Evolutionary conservation across 2,888 invertebrate species (phyloP), one percentile per base, ranked within the genome.

Genomic region (Dryococelus australis): DNA sequence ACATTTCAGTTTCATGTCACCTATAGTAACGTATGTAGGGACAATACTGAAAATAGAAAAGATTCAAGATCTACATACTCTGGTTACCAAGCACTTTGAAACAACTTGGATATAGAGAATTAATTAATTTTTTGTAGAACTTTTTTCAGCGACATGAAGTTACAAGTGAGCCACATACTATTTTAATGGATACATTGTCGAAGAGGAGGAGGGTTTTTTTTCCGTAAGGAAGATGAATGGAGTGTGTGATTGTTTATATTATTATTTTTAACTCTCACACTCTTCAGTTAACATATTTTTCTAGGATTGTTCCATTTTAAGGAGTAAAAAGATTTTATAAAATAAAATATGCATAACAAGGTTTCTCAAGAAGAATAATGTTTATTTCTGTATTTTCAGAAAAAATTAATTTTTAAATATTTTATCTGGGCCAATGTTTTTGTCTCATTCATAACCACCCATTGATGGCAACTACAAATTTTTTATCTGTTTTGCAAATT

Each of bases 21-120:
- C 83, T 83, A 83, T 6, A 83, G 83, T 27, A 83, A 83, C 83
- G 26, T 26, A 83, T 28, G 83, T 20, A 27, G 83, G 28, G 35
- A 27, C 83, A 83, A 26, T 6, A 27, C 3, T 83, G 27, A 83
- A 83, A 4, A 83, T 26, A 83, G 27, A 83, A 27, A 83, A 83
- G 0, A 8, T 83, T 28, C 1, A 83, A 27, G 83, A 83, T 27
- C 27, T 2, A 27, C 12, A 83, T 27, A 27, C 65, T 65, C 20
- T 27, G 1, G 12, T 20, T 0, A 83, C 12, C 27, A 27, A 9
- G 43, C 3, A 83, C 27, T 9, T 83, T 27, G 27, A 4, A 83
- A 24, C 12, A 83, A 83, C 0, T 83, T 83, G 12, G 5, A 27
- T 12, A 27, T 28, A 9, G 26, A 83, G 27, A 27, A 1, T 27